Conservation (phyloP, 2,888 invertebrate species). For the Drosophila birchii region DNA sequence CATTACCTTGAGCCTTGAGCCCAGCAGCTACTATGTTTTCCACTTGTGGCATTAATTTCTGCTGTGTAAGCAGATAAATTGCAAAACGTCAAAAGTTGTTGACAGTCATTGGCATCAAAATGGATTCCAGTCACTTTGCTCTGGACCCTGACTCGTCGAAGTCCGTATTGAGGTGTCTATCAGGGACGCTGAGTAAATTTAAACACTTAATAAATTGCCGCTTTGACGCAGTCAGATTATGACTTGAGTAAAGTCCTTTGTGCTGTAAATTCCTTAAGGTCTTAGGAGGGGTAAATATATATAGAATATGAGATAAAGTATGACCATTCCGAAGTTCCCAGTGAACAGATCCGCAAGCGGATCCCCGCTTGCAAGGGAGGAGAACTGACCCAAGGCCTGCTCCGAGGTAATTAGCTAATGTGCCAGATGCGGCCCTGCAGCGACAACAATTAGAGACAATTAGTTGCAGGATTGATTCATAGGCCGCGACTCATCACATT, state of each 20-base stretch:
- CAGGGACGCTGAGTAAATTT: constrained; percentile 33
- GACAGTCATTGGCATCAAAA: constrained; percentile 74
- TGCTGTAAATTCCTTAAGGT: background rate
- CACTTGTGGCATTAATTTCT: constrained; percentile 77
- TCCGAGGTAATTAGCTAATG: constrained; percentile 59
- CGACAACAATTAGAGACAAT: constrained; percentile 66
- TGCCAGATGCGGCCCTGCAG: constrained; percentile 26
- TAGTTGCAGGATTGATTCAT: constrained; percentile 41
- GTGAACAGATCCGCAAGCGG: constrained; percentile 8
- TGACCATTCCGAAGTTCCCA: no score
- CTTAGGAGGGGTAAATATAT: background rate
- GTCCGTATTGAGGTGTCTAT: constrained; percentile 40
- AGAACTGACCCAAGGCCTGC: constrained; percentile 10
- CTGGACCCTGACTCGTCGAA: constrained; percentile 30
- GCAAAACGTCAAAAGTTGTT: constrained; percentile 65
- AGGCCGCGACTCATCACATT: constrained; percentile 40
- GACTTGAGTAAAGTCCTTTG: constrained; percentile 7
- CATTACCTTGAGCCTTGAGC: constrained; percentile 31
- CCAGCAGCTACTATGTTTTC: constrained; percentile 37
- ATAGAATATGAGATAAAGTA: background rate
- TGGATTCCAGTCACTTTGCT: constrained; percentile 49
- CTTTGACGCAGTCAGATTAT: constrained; percentile 5
- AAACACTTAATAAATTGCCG: constrained; percentile 25
- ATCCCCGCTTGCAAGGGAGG: background rate
- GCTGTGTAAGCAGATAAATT: constrained; percentile 79